Conservation (phyloP, 2,797 vertebrate genomes). For the Coregonus suidteri region DNA sequence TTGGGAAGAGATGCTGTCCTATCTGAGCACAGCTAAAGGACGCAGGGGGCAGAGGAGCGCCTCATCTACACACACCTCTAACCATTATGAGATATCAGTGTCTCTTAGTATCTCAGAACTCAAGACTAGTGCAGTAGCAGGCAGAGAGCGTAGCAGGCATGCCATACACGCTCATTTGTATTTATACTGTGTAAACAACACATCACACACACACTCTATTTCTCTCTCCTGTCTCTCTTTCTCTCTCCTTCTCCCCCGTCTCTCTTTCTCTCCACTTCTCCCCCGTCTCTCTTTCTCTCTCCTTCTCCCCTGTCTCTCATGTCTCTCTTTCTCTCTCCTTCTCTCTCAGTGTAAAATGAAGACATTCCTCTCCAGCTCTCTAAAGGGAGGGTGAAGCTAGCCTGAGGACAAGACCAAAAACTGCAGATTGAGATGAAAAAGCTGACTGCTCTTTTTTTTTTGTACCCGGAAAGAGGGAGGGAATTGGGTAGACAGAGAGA, state of each 20-base stretch:
- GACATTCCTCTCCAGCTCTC: conserved; percentile 54
- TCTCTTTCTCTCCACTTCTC: too few species aligned
- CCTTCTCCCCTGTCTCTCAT: conserved; percentile 7
- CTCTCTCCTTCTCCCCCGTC: neutral
- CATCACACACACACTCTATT: conserved; percentile 27
- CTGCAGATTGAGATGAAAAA: conserved; percentile 52
- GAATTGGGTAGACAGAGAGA: conserved; percentile 28
- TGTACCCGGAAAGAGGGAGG: conserved; percentile 26
- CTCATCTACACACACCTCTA: conserved; percentile 41
- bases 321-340: conserved; percentile 10
- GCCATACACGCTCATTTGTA: conserved; percentile 51
- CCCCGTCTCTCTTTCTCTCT: conserved; percentile 13
- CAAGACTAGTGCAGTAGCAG: neutral
- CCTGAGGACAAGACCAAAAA: conserved; percentile 59
- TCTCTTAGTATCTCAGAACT: neutral
- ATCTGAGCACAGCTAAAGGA: neutral
- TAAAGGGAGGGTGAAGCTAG: conserved; percentile 64
- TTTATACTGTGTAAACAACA: conserved; percentile 51
- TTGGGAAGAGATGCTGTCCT: too few species aligned
- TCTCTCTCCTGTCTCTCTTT: neutral
- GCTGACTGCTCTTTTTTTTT: conserved; percentile 54
- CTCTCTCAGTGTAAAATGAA: conserved; percentile 58
- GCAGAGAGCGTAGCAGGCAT: conserved; percentile 38
- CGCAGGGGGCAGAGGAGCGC: neutral
- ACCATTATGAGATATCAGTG: conserved; percentile 19